Evolutionary conservation across 2,797 vertebrate species (phyloP).

Genomic region (Dendrocincla tyrannina): DNA sequence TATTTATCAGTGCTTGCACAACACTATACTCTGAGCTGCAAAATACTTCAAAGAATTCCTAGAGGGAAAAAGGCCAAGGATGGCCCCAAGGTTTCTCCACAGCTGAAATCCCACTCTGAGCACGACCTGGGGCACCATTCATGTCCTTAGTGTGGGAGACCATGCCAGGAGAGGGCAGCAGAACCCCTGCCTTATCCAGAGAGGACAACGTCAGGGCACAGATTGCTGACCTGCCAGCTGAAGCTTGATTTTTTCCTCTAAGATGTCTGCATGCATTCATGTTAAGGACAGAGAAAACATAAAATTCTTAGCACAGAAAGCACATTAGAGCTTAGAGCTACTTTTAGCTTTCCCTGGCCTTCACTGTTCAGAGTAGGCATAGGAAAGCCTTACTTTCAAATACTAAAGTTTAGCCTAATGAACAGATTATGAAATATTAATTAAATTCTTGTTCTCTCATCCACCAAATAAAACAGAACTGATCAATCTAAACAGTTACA

Average conservation of each 20-base stretch:
- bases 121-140: fast-evolving
- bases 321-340: background rate
- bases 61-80: too few relatives aligned
- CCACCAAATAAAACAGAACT: background rate
- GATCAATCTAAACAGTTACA: background rate
- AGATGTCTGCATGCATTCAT: background rate
- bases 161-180: slow-evolving; percentile 47
- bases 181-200: background rate
- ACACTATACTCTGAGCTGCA: background rate
- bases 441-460: background rate
- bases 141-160: fast-evolving
- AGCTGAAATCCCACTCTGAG: background rate
- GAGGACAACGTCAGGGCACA: fast-evolving
- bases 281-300: background rate
- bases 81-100: background rate
- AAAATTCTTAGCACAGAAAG: background rate
- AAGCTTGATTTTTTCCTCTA: background rate
- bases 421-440: background rate
- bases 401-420: background rate
- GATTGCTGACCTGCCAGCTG: background rate
- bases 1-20: fast-evolving
- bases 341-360: background rate
- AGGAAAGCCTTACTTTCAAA: background rate
- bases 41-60: background rate
- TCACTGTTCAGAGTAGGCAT: background rate